Base-by-base conservation (phyloP, 2,113 vertebrate species). In the Scolopax mira region DNA sequence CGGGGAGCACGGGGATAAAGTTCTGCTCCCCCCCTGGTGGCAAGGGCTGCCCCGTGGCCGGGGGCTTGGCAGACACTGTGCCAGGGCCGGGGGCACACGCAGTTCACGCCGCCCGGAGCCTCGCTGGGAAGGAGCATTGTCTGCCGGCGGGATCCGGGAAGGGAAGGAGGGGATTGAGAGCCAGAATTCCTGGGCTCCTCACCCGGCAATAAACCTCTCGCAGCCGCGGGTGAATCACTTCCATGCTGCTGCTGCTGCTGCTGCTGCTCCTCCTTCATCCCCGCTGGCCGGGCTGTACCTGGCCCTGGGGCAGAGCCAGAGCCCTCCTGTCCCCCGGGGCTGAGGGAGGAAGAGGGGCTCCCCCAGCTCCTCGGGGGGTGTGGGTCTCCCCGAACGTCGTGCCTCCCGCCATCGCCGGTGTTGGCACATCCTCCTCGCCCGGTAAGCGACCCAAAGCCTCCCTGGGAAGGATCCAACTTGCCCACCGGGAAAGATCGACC, bases 161-260 rank as follows among this genome's bases (percentile, higher is more conserved):
- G 89, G 85, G 89, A 79, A 85, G 64, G 60, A 51, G 58, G 35
- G 58, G 41, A 78, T 54, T 11, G 3, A 18, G 69, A 72, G 79
- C 88, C 91, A 66, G 94, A 10, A 67, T 80, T 79, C 79, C 89
- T 82, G 70, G 33, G 85, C 89, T 92, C 77, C 10, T 92, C 74
- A 75, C 64, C 74, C 83, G 11, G 74, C 86, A 46, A 58, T 82
- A 64, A 79, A 42, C 72, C 72, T 35, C 60, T 13, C 7, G 10
- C 85, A 18, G 74, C 10, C 51, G 41, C 3, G n/a, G 44, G 7
- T 48, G 72, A 93, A 83, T 83, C 82, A 7, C 87, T 90, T 70
- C 82, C 82, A 31, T 37, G 78, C 90, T 55, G 61, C 83, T 58
- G 81, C 81, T 78, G n/a, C n/a, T n/a, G n/a, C n/a, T 37, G 78